Evolutionary conservation across 2,888 invertebrate genomes (phyloP), one percentile per base, ranked within the genome.

Genomic region (Smittia sp.): DNA sequence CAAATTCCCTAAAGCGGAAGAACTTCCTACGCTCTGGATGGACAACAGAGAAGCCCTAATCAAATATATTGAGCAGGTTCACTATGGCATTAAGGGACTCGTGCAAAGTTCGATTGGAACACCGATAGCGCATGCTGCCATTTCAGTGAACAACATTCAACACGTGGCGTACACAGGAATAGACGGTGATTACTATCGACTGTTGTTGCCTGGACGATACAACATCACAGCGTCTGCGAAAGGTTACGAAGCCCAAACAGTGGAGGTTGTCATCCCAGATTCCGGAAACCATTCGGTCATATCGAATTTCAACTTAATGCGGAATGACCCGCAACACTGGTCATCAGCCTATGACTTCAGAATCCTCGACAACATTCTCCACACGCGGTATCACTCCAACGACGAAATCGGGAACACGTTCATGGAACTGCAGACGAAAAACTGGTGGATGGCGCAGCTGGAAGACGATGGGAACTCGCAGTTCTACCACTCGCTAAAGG

Each of bases 141-240:
- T 99, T 63, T 82, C 85, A 25, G 90, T 98, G 1, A 85, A 86
- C 52, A 92, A 92, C 0, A 89, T 96, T 74, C 83, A 87, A 77
- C 84, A 89, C 67, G 96, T 98, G 80, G 87, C 89, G 72, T 86
- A 98, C 11, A 87, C 87, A 1, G 90, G 93, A 0, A 92, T 93
- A 0, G 84, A 85, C 20, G 99, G 99, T 4, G 95, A 97, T 81
- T 99, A 90, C 83, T 99, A 98, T 98, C 86, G 99, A 75, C 84
- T 99, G 68, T 84, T 99, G 27, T 83, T 93, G 18, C 97, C 98
- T 0, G 98, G 97, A 75, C 85, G 85, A 2, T 98, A 98, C 80
- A 86, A 86, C 27, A 84, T 97, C 76, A 88, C 86, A 75, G 93
- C 89, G 0, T 78, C 83, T 41, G 92, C 92, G 67, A 85, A 86